Evolutionary conservation across 64 coral and sea anemone genomes (phyloP), one percentile per base, ranked within the genome.

Genomic region (Montipora capricornis): DNA sequence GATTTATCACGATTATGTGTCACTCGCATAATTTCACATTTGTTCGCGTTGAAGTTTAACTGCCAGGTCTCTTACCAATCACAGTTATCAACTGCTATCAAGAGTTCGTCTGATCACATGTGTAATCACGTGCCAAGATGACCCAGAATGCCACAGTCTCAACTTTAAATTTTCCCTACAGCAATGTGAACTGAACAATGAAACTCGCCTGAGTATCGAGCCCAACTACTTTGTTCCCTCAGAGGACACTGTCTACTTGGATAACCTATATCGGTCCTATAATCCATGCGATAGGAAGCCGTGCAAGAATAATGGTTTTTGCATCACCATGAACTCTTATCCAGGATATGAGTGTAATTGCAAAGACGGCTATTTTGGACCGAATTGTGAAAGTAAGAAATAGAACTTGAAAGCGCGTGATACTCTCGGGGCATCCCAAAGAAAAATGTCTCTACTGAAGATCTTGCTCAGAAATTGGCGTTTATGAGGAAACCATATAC

Each of bases 141-240:
- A 96, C 67, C 95, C 90, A 76, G 74, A 78, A 47, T 96, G 95
- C 58, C 93, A 78, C 61, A 96, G 95, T 74, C 83, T 96, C 16
- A 96, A 96, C 79, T 96, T 89, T 80, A 85, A 51, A 59, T 79
- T 93, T 77, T 82, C n/a, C 50, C 81, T 47, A 48, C 73, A 60
- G 4, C 67, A 78, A 9, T 94, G 86, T 47, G 76, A 88, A 37
- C 68, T 94, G 0, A 94, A 68, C 71, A 81, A 77, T 57, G 61
- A 14, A 17, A 84, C 90, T 47, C 79, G 90, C 70, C 47, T 92
- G 3, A 83, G 66, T n/a, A 51, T 37, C 57, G 44, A 75, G 16
- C 90, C 90, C 6, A 22, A 92, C 13, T 52, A 84, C 64, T 92
- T 84, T 84, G 64, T 75, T n/a, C 20, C 69, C 20, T 75, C 47